phyloP scores from a whole-genome alignment of 2,113 vertebrate genomes.

The Perognathus longimembris region DNA sequence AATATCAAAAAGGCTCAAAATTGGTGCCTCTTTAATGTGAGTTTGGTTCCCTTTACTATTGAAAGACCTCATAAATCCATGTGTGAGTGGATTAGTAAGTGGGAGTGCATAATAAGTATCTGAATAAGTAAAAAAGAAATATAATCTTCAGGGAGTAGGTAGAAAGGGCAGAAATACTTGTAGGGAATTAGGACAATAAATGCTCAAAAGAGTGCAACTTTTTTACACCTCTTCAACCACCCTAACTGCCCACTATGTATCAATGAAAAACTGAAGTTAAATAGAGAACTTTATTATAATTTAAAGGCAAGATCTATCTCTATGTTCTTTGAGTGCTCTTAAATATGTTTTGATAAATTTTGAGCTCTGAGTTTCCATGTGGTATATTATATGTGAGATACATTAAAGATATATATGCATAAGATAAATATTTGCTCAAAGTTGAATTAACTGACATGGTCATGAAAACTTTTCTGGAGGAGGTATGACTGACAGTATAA shows the following conservation, averaged over 20 bases:
- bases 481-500: background rate
- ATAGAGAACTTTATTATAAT: background rate
- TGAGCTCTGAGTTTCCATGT: background rate
- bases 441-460: background rate
- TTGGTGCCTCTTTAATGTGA: constrained; percentile 75
- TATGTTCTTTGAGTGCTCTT: background rate
- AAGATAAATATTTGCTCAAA: background rate
- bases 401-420: background rate
- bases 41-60: constrained; percentile 67
- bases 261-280: background rate
- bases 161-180: constrained; percentile 61
- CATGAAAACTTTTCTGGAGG: background rate
- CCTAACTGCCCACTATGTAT: background rate
- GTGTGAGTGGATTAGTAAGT: constrained; percentile 60
- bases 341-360: constrained; percentile 38
- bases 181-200: constrained; percentile 55
- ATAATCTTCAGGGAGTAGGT: constrained; percentile 40
- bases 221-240: constrained; percentile 47
- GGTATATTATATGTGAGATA: background rate
- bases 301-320: constrained; percentile 34
- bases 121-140: constrained; percentile 71
- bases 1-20: constrained; percentile 80
- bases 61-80: constrained; percentile 76
- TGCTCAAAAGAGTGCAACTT: constrained; percentile 53
- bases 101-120: constrained; percentile 73